Conservation (phyloP, 2,797 vertebrate species). For the Gila robusta region DNA sequence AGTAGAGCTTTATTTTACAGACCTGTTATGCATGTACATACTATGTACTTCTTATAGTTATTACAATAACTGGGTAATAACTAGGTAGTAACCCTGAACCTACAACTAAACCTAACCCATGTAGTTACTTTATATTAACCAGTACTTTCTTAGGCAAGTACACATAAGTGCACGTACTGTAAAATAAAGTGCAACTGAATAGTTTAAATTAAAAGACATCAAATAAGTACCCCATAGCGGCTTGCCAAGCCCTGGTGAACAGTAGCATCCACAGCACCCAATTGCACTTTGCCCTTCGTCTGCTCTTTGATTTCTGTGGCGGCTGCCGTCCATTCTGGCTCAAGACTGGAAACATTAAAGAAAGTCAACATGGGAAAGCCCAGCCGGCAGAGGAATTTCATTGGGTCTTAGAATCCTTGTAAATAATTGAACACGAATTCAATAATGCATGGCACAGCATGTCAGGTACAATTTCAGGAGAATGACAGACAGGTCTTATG, state of each 20-base stretch:
- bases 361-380: slow-evolving; percentile 2
- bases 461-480: background rate
- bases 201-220: background rate
- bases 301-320: slow-evolving; percentile 91
- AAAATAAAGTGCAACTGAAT: background rate
- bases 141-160: background rate
- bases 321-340: slow-evolving; percentile 96
- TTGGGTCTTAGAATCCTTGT: background rate
- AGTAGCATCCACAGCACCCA: slow-evolving; percentile 93
- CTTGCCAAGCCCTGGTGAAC: slow-evolving; percentile 85
- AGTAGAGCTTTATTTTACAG: too few relatives aligned
- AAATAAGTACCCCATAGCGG: slow-evolving; percentile 86
- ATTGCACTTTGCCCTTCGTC: slow-evolving; percentile 91
- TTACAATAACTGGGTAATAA: too few relatives aligned
- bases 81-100: too few relatives aligned
- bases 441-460: slow-evolving; percentile 8
- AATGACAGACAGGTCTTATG: slow-evolving; percentile 19
- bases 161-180: background rate
- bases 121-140: background rate
- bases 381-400: slow-evolving; percentile 8
- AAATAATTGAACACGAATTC: slow-evolving; percentile 15
- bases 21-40: background rate
- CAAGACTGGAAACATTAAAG: slow-evolving; percentile 71
- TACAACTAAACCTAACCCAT: too few relatives aligned
- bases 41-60: too few relatives aligned